Conservation (phyloP, 2,797 vertebrate species). For the Acrocephalus scirpaceus region DNA sequence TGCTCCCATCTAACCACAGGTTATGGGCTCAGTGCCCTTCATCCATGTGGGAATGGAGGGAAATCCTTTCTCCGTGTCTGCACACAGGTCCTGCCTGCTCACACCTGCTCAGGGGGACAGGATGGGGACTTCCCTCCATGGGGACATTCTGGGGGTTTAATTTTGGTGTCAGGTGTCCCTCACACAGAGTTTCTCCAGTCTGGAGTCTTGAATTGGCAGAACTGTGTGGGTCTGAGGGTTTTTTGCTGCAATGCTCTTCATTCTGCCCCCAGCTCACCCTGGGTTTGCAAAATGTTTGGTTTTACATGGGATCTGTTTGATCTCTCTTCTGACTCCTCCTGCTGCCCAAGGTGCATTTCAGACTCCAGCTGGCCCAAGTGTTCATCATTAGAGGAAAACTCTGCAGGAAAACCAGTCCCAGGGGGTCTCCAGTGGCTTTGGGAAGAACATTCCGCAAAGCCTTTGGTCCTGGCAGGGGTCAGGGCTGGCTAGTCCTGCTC, state of each 20-base stretch:
- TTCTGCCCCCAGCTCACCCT: neutral
- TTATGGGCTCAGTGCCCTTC: neutral
- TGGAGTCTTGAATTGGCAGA: neutral
- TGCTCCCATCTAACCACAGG: neutral
- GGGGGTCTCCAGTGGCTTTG: neutral
- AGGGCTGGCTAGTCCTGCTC: neutral
- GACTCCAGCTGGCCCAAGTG: neutral
- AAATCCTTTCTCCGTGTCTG: neutral
- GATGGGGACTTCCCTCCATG: neutral
- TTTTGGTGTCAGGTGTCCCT: neutral
- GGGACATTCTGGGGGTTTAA: neutral
- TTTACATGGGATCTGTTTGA: neutral
- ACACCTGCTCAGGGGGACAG: neutral
- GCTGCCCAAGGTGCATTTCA: neutral
- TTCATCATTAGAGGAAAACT: neutral
- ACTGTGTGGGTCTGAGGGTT: neutral
- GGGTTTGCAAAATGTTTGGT: neutral
- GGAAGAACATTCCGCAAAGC: neutral
- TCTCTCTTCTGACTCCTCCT: neutral
- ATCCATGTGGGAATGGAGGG: neutral
- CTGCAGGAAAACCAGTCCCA: neutral
- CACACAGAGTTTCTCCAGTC: neutral
- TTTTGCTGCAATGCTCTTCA: neutral
- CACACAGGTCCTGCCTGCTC: fast-evolving
- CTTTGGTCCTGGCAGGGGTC: neutral